Percentiles rank a stretch among this genome's conserved stretches.
These are phyloP conservation scores for Acronicta leporina DNA, from an alignment of 2,888 invertebrate species.

Conservation along the genomic window DNA sequence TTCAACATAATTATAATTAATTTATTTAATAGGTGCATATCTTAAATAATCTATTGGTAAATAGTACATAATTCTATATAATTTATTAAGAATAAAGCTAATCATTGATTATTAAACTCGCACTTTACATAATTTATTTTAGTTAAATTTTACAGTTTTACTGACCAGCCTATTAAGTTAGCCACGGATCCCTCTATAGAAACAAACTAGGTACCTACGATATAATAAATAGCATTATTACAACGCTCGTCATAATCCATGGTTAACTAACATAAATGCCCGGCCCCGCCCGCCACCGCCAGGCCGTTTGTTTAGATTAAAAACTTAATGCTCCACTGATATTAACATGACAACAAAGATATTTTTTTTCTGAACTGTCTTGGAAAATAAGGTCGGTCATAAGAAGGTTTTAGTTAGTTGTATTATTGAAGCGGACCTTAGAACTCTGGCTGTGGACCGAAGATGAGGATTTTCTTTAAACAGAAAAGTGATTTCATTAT, in stretches of 20 bases:
- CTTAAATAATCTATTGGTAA: too few species aligned
- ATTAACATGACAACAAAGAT: conserved; percentile 65
- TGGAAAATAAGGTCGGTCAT: conserved; percentile 8
- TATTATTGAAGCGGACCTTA: background rate
- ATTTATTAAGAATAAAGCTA: too few species aligned
- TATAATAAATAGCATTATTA: conserved; percentile 79
- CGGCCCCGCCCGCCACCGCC: conserved; percentile 60
- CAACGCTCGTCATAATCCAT: conserved; percentile 78
- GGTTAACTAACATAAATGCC: conserved; percentile 87
- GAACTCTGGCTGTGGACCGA: too few species aligned
- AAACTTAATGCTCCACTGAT: conserved; percentile 74
- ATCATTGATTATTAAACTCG: too few species aligned
- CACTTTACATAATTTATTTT: too few species aligned
- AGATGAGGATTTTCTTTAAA: too few species aligned
- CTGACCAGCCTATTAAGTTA: background rate
- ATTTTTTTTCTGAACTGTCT: conserved; percentile 37
- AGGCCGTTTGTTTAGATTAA: conserved; percentile 86
- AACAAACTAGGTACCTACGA: conserved; percentile 6
- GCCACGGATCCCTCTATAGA: background rate
- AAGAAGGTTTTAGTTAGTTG: conserved; percentile 9
- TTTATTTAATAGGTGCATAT: too few species aligned
- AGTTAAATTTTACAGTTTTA: background rate
- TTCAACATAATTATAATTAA: too few species aligned
- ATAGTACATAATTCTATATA: too few species aligned
- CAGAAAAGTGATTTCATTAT: too few species aligned